Evolutionary conservation across 2,113 vertebrate genomes (phyloP).

Genomic region (Mandrillus leucophaeus): DNA sequence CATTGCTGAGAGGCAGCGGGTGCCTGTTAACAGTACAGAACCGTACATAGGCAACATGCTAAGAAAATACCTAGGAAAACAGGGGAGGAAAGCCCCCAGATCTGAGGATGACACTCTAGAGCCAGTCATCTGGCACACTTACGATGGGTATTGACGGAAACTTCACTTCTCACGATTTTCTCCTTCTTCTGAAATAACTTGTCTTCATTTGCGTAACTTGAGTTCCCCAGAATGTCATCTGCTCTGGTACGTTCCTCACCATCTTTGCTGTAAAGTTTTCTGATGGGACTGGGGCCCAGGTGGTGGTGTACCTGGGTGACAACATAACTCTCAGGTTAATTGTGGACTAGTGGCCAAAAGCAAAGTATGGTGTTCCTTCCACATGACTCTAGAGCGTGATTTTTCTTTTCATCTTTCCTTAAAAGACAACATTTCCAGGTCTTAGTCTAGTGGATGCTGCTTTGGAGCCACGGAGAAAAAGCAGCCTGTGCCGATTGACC

Average conservation of each 20-base stretch:
- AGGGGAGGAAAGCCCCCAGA: rapidly evolving
- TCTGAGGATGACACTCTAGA: rapidly evolving
- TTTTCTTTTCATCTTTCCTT: not conserved
- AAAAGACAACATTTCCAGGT: not conserved
- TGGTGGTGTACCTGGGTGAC: rapidly evolving
- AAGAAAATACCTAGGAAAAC: rapidly evolving
- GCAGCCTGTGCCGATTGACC: rapidly evolving
- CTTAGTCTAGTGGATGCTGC: not conserved
- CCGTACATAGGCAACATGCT: rapidly evolving
- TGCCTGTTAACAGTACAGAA: not conserved
- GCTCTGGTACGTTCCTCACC: rapidly evolving
- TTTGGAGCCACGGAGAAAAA: not conserved
- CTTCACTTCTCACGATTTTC: not conserved
- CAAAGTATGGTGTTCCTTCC: rapidly evolving
- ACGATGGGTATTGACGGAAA: rapidly evolving
- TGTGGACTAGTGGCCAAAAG: rapidly evolving
- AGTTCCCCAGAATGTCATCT: no score
- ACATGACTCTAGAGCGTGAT: rapidly evolving
- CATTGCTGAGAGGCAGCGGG: rapidly evolving
- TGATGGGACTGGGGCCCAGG: rapidly evolving
- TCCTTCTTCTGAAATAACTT: not conserved
- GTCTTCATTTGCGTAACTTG: not conserved
- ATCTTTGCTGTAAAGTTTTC: no score
- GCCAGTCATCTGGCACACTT: rapidly evolving
- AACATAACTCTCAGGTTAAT: rapidly evolving